Evolutionary conservation across 1,140 invertebrate genomes (phyloP), one percentile per base, ranked within the genome.

Genomic region (Amyelois transitella): DNA sequence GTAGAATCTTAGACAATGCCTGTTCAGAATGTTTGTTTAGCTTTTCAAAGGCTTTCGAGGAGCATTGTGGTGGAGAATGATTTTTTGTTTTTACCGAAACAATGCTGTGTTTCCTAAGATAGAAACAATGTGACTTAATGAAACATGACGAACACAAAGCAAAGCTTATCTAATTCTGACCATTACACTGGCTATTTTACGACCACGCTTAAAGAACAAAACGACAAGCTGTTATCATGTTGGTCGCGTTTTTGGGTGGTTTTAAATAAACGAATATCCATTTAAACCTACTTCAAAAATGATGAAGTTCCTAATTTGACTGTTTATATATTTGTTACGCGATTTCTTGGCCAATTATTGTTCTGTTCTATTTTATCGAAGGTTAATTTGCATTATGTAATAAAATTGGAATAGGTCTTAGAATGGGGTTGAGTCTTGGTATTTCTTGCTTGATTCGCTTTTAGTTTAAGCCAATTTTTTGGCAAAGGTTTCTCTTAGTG

Each of bases 171-270:
- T 59, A 59, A 59, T 54, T 18, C 53, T 48, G 28, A 24, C 53
- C 53, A 63, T 63, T 62, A 59, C 25, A 28, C 52, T 43, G 47
- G 50, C 51, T 55, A 51, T 58, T 62, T 58, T 51, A 64, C 52
- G 54, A 14, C 25, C n/a, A 22, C n/a, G 22, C 45, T 55, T 32
- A 55, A 48, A 49, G 32, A 50, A 56, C 20, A 6, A 32, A 24
- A 32, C 24, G 12, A 20, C 1, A 49, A 6, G 8, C 19, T n/a
- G n/a, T n/a, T n/a, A n/a, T n/a, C n/a, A n/a, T n/a, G n/a, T n/a
- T n/a, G n/a, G n/a, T n/a, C n/a, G n/a, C n/a, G n/a, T n/a, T n/a
- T n/a, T n/a, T n/a, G n/a, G n/a, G n/a, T n/a, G n/a, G n/a, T n/a
- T n/a, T n/a, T n/a, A n/a, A n/a, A n/a, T n/a, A n/a, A n/a, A n/a